Evolutionary conservation across 1,140 invertebrate species (phyloP), one percentile per base, ranked within the genome.

Genomic region (Rhyacophila brunnea): DNA sequence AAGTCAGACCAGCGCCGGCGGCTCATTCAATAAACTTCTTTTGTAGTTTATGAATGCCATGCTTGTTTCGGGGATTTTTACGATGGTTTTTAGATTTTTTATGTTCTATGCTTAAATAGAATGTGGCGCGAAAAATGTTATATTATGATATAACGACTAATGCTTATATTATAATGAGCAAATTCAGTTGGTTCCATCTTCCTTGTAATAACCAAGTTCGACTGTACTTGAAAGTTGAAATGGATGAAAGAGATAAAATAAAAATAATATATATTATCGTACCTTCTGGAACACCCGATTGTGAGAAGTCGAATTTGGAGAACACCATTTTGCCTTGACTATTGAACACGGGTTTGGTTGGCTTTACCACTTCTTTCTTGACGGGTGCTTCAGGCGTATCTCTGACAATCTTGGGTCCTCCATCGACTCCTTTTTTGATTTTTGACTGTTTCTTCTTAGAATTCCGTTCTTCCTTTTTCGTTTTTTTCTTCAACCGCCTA

Each of bases 241-340:
- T n/a, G n/a, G n/a, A n/a, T n/a, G n/a, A n/a, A n/a, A n/a, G n/a
- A 9, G 23, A 48, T 48, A 40, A 14, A 50, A 35, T 28, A 58
- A 50, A 36, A 13, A 19, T 50, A 38, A 1, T 19, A 14, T 18
- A 51, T 19, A 36, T 48, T 15, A 45, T 35, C 52, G 73, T 79
- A 56, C 79, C 77, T 34, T 80, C 67, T 15, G 69, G 75, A 1
- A 73, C 71, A 2, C 81, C 83, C 19, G 81, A 69, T 65, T 84
- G 79, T 19, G 84, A 82, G 72, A 92, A 91, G 66, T 92, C 89
- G 80, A 92, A 90, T 74, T 91, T 91, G 47, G 87, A 90, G 70
- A 90, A 92, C 7, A 92, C 88, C 72, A 92, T 83, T 76, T 90
- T 89, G 9, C 87, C 88, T 62, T 89, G 85, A 57, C 82, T 87